phyloP scores from a whole-genome alignment of 2,888 invertebrate genomes.

The Eubasilissa splendida region DNA sequence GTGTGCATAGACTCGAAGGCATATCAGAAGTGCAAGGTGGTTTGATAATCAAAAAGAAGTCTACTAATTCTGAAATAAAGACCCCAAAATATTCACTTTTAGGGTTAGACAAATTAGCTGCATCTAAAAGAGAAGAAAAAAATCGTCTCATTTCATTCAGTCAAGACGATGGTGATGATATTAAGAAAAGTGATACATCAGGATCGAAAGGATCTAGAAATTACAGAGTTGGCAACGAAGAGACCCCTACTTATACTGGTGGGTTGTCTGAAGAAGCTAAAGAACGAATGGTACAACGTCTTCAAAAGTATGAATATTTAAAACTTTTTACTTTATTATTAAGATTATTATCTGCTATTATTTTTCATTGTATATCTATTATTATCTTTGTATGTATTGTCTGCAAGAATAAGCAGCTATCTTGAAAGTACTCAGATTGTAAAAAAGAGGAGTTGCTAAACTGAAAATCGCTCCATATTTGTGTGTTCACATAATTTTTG shows the following conservation, averaged over 20 bases:
- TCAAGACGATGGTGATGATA: conserved; percentile 64
- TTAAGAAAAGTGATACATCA: conserved; percentile 61
- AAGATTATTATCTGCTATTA: too few relatives aligned
- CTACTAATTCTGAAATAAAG: conserved; percentile 78
- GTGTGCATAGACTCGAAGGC: conserved; percentile 83
- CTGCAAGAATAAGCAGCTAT: too few relatives aligned
- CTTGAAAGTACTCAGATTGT: too few relatives aligned
- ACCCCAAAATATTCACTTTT: conserved; percentile 83
- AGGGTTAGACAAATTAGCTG: conserved; percentile 89
- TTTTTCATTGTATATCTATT: too few relatives aligned
- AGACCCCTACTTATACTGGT: conserved; percentile 96
- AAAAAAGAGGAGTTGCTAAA: too few relatives aligned
- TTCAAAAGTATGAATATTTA: conserved; percentile 67
- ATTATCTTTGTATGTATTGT: too few relatives aligned
- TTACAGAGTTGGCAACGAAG: conserved; percentile 85
- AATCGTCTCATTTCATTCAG: conserved; percentile 80
- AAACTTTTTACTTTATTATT: too few relatives aligned
- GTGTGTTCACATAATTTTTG: too few relatives aligned
- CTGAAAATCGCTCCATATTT: too few relatives aligned
- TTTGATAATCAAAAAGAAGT: conserved; percentile 81
- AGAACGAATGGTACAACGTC: conserved; percentile 80
- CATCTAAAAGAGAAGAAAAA: conserved; percentile 78
- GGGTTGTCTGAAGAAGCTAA: conserved; percentile 88
- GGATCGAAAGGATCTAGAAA: conserved; percentile 70
- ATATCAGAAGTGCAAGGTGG: conserved; percentile 77